A percentile compares a stretch with the other conserved stretches of the same genome.
These are phyloP conservation scores for Macrosiphum euphorbiae DNA, from an alignment of 2,888 invertebrate genomes.

Conservation along the genomic window DNA sequence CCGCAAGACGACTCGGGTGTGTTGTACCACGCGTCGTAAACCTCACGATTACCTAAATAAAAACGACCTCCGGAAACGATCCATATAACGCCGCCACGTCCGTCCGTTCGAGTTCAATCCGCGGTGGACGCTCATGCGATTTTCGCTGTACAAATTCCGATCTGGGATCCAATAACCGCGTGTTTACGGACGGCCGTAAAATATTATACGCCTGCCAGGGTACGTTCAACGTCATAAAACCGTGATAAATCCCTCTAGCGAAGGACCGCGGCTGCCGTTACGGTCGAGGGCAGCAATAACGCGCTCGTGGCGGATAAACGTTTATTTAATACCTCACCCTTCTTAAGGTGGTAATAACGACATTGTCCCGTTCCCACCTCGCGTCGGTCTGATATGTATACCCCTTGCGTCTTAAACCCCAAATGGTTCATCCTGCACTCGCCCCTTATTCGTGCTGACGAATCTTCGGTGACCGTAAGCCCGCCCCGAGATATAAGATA, in stretches of 20 bases:
- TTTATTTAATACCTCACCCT: slow-evolving; percentile 53
- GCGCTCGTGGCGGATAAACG: slow-evolving; percentile 30
- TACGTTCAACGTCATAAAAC: slow-evolving; percentile 48
- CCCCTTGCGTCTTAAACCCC: slow-evolving; percentile 8
- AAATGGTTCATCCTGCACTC: not conserved
- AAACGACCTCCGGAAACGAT: slow-evolving; percentile 12
- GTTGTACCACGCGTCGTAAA: not conserved
- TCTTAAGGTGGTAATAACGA: slow-evolving; percentile 37
- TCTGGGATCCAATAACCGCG: slow-evolving; percentile 35
- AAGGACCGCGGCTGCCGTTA: not conserved
- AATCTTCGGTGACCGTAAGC: not conserved
- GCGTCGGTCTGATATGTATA: not conserved
- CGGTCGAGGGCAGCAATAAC: slow-evolving; percentile 25
- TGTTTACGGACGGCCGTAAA: slow-evolving; percentile 44
- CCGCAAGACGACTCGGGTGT: not conserved
- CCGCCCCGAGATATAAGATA: not conserved
- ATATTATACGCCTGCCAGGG: not conserved
- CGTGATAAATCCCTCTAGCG: slow-evolving; percentile 24
- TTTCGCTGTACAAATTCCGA: slow-evolving; percentile 33
- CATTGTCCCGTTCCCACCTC: not conserved
- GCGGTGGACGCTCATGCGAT: not conserved
- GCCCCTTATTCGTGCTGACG: too few species aligned
- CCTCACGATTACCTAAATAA: slow-evolving; percentile 11
- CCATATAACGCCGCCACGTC: not conserved
- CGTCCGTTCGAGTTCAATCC: not conserved